These are phyloP conservation scores for Cryptoblepharus egeriae DNA, from an alignment of 2,797 vertebrate genomes.

Conservation along the genomic window DNA sequence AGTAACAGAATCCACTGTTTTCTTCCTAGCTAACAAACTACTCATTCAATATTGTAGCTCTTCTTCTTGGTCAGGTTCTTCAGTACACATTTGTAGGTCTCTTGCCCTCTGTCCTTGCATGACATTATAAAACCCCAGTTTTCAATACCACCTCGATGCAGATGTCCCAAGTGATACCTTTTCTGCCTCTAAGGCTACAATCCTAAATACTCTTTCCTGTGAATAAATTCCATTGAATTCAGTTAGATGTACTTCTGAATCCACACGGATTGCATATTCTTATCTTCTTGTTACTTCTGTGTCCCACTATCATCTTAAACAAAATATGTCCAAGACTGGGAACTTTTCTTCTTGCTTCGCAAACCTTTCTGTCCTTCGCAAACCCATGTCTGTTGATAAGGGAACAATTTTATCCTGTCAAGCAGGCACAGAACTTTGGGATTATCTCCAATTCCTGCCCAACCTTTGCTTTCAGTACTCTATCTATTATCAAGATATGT, in stretches of 20 bases:
- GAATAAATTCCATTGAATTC: too few relatives aligned
- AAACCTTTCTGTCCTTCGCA: not conserved
- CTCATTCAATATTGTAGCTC: not conserved
- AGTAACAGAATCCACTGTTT: too few relatives aligned
- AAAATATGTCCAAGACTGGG: not conserved
- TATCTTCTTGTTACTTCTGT: too few relatives aligned
- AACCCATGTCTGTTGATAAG: not conserved
- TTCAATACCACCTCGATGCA: not conserved
- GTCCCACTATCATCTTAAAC: too few relatives aligned
- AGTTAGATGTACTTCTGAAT: too few relatives aligned
- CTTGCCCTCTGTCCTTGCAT: not conserved
- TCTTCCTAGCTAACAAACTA: not conserved
- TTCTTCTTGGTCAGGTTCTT: not conserved
- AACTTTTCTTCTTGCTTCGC: not conserved
- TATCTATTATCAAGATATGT: not conserved
- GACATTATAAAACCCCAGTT: not conserved
- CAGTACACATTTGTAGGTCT: not conserved
- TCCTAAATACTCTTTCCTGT: too few relatives aligned
- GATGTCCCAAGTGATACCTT: not conserved
- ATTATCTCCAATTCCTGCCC: not conserved
- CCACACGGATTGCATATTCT: too few relatives aligned
- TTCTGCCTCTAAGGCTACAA: too few relatives aligned
- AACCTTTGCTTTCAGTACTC: not conserved
- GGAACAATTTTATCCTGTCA: not conserved
- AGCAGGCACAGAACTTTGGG: not conserved